Percentiles rank a stretch among this genome's conserved stretches.
Conservation (phyloP, 2,113 vertebrate genomes). For the Oceanites oceanicus region DNA sequence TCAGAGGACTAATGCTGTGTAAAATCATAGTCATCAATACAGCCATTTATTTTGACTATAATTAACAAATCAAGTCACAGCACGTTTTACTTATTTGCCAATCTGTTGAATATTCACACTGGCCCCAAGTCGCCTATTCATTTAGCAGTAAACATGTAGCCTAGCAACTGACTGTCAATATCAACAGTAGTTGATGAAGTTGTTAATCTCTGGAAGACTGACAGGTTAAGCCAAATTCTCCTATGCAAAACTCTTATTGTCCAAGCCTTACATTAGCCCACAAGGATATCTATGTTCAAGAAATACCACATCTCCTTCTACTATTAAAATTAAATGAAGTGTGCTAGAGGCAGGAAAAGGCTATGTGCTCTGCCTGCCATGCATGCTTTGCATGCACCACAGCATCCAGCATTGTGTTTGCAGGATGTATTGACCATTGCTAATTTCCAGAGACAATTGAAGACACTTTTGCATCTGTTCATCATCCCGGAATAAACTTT, state of each 20-base stretch:
- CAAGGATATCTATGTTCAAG: constrained; percentile 61
- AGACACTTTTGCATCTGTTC: constrained; percentile 63
- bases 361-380: constrained; percentile 51
- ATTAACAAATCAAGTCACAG: constrained; percentile 80
- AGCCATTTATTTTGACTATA: constrained; percentile 70
- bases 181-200: constrained; percentile 83
- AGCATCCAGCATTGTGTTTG: constrained; percentile 40
- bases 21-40: constrained; percentile 79
- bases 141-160: constrained; percentile 78
- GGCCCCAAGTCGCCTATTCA: constrained; percentile 79
- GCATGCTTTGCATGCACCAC: constrained; percentile 35
- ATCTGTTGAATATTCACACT: constrained; percentile 82
- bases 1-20: constrained; percentile 56
- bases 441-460: constrained; percentile 71
- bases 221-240: constrained; percentile 65
- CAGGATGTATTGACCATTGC: constrained; percentile 48
- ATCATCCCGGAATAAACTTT: constrained; percentile 46
- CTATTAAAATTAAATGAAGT: constrained; percentile 78
- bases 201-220: constrained; percentile 79
- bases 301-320: constrained; percentile 63
- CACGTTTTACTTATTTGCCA: constrained; percentile 82
- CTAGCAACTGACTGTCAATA: constrained; percentile 84
- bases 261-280: constrained; percentile 53
- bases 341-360: constrained; percentile 71
- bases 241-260: constrained; percentile 60